Evolutionary conservation across 2,888 invertebrate genomes (phyloP).

Genomic region (Spilarctia lutea): DNA sequence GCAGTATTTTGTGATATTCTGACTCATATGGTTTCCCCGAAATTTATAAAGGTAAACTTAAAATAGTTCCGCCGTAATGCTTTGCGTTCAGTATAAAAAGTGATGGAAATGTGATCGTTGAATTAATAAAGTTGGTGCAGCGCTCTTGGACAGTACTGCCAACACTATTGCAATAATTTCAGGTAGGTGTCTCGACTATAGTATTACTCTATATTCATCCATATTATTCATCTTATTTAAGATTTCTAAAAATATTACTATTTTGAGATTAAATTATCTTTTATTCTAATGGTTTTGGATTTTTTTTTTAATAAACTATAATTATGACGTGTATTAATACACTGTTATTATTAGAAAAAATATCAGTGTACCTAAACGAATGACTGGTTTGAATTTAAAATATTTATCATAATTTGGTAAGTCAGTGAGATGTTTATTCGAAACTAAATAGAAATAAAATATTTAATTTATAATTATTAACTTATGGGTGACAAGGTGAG

Average conservation of each 20-base stretch:
- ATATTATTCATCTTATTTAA: no score
- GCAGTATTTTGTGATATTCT: not conserved
- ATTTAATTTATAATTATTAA: not conserved
- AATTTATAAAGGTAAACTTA: not conserved
- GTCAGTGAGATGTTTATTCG: not conserved
- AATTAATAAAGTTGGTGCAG: conserved; percentile 7
- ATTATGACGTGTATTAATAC: not conserved
- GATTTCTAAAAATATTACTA: not conserved
- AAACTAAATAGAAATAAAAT: not conserved
- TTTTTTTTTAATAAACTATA: not conserved
- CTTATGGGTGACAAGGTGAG: not conserved
- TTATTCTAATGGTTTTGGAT: no score
- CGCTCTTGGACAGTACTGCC: conserved; percentile 6
- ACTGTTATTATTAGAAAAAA: not conserved
- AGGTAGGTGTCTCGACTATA: not conserved
- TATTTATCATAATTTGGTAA: not conserved
- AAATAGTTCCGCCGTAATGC: not conserved
- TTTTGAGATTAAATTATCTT: not conserved
- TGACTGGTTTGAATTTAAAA: not conserved
- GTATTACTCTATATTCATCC: not conserved
- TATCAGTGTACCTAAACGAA: not conserved
- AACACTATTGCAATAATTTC: not conserved
- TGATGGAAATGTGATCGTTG: not conserved
- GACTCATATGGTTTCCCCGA: not conserved
- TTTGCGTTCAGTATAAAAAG: conserved; percentile 11